A percentile compares a stretch with the other conserved stretches of the same genome.
phyloP scores from a whole-genome alignment of 2,797 vertebrate species.

The Cercopithecus neglectus region DNA sequence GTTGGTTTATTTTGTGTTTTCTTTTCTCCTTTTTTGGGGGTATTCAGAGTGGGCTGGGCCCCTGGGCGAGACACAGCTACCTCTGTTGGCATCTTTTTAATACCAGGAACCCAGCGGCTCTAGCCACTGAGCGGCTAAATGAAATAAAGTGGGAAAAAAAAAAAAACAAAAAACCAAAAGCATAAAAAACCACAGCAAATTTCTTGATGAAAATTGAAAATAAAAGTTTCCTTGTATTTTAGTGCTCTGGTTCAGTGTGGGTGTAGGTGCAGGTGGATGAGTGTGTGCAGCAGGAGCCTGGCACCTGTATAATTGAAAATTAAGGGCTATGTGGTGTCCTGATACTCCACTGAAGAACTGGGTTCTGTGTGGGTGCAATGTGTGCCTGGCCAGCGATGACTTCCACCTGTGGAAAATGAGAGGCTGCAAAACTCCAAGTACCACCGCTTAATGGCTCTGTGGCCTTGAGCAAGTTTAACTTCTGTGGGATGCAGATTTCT shows the following conservation, averaged over 20 bases:
- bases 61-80: constrained; percentile 90
- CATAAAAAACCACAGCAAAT: constrained; percentile 69
- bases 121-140: constrained; percentile 83
- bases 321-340: not conserved
- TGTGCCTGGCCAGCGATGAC: not conserved
- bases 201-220: constrained; percentile 86
- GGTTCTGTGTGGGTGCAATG: not conserved
- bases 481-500: not conserved
- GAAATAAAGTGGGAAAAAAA: constrained; percentile 77
- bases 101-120: constrained; percentile 88
- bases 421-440: not conserved
- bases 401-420: not conserved
- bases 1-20: constrained; percentile 86
- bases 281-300: not conserved
- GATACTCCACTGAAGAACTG: not conserved
- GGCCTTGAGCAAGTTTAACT: not conserved
- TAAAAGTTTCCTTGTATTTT: constrained; percentile 90
- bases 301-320: not conserved
- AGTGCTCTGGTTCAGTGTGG: constrained; percentile 66
- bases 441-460: not conserved
- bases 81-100: constrained; percentile 91
- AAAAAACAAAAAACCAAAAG: constrained; percentile 71
- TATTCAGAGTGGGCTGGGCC: constrained; percentile 80
- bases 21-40: constrained; percentile 62
- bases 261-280: constrained; percentile 24